Evolutionary conservation across 1,140 invertebrate genomes (phyloP), one percentile per base, ranked within the genome.

Genomic region (Cherax quadricarinatus): DNA sequence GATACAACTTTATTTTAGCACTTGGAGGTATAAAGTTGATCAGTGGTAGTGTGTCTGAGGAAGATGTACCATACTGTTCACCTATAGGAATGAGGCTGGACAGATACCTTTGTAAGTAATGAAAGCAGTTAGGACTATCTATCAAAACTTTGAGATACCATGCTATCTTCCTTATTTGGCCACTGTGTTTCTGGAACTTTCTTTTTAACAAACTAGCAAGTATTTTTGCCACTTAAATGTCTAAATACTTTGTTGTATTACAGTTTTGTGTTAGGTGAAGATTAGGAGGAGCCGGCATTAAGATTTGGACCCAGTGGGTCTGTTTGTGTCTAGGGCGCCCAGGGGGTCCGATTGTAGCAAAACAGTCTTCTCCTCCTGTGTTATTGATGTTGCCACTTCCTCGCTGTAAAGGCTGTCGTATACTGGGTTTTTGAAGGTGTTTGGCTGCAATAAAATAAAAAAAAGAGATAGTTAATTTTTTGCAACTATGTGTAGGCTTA

Each of bases 341-440:
- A 93, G 86, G 30, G 93, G 93, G 88, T 93, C 93, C 41, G 89
- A 93, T 78, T 88, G 89, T 88, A 93, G 89, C 86, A 93, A 89
- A 81, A 89, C 93, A 88, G 93, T 96, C 84, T 96, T 96, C 94
- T 96, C 96, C 93, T 96, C 96, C 75, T 95, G 95, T 60, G 89
- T 94, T 18, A 93, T 93, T 79, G 94, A 95, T 14, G 93, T 90
- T 78, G 94, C 94, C n/a, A 92, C 94, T 30, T 93, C 95, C n/a
- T 96, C 96, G 81, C 95, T 95, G 94, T 97, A 97, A 95, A 97
- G 96, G 16, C 96, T 97, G 92, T 98, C 97, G 95, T 98, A 98
- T 49, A 98, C 97, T 6, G 97, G 97, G 95, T 98, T 98, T 49
- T 96, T 97, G 95, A 98, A 98, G 95, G 98, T 97, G 66, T 96